Evolutionary conservation across 2,888 invertebrate species (phyloP), one percentile per base, ranked within the genome.

Genomic region (Dicyrtomina minuta): DNA sequence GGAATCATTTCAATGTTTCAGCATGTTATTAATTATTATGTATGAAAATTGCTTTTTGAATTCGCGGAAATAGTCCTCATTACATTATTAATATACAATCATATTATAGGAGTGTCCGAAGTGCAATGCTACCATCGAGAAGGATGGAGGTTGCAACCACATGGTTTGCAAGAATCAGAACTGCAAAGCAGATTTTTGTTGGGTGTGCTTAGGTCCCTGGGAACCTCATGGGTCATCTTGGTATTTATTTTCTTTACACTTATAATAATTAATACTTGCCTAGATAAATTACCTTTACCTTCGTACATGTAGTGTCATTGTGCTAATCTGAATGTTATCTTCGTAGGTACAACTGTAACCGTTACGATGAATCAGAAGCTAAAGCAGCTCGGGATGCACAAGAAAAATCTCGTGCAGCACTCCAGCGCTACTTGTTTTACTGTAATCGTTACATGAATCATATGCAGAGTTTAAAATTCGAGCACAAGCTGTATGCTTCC

Each of bases 401-500:
- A 83, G 97, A 96, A 84, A 88, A 89, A 80, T 93, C 96, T 20
- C 88, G 97, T 72, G 91, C 95, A 46, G 95, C 95, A 60, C 87
- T 99, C 72, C 96, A 97, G 80, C 90, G 98, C 80, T 99, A 99
- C 84, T 85, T 98, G 79, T 97, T 97, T 85, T 99, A 98, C 84
- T 98, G 96, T 84, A 97, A 97, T 85, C 90, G 98, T 1, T 99
- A 96, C 83, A 96, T 97, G 93, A 98, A 98, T 84, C 98, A 99
- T 84, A 95, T 96, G 93, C 96, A 96, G 84, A 96, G 96, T 76
- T 87, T 98, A 80, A 95, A 95, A 83, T 95, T 99, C 84, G 98
- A 99, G 85, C 90, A 91, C 83, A 97, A 97, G 87, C 86, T 98
- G 70, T 96, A 97, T 84, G 92, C 94, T 8, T 92, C 92, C 72